These are phyloP conservation scores for Ceyx margarethae DNA, from an alignment of 2,113 vertebrate genomes.

Conservation along the genomic window DNA sequence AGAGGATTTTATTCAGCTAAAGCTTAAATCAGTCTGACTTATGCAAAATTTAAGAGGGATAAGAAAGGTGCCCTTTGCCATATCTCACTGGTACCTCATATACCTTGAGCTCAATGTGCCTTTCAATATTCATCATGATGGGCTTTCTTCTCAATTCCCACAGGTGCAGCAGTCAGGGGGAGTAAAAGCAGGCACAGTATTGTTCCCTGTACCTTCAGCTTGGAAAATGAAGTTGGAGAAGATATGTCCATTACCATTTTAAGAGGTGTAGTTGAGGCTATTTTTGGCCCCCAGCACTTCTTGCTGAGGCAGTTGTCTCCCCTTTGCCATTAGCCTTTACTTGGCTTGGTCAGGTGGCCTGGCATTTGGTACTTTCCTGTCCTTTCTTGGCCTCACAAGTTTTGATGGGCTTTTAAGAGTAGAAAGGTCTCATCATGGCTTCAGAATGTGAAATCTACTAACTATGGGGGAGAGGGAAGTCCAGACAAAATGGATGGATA, in stretches of 20 bases:
- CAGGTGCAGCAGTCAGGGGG: not conserved
- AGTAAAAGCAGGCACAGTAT: not conserved
- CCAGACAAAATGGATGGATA: not conserved
- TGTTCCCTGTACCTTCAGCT: not conserved
- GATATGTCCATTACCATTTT: slow-evolving; percentile 8
- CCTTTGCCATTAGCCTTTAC: slow-evolving; percentile 3
- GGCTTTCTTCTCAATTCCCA: slow-evolving; percentile 29
- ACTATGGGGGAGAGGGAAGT: not conserved
- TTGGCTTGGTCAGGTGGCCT: not conserved
- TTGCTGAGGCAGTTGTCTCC: not conserved
- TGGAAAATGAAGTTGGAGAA: not conserved
- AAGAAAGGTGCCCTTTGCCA: slow-evolving; percentile 48
- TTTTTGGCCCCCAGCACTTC: not conserved
- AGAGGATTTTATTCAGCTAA: slow-evolving; percentile 64
- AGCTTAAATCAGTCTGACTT: slow-evolving; percentile 60
- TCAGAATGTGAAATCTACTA: slow-evolving; percentile 14
- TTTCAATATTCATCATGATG: slow-evolving; percentile 13
- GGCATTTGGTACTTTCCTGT: not conserved
- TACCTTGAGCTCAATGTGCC: slow-evolving; percentile 45
- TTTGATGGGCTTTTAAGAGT: slow-evolving; percentile 17
- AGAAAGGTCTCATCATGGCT: not conserved
- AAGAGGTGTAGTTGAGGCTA: not conserved
- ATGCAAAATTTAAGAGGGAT: slow-evolving; percentile 65
- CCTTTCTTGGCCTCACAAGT: not conserved
- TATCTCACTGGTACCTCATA: not conserved